Base-by-base conservation (phyloP, 2,888 invertebrate genomes). In the Heliconius erato region DNA sequence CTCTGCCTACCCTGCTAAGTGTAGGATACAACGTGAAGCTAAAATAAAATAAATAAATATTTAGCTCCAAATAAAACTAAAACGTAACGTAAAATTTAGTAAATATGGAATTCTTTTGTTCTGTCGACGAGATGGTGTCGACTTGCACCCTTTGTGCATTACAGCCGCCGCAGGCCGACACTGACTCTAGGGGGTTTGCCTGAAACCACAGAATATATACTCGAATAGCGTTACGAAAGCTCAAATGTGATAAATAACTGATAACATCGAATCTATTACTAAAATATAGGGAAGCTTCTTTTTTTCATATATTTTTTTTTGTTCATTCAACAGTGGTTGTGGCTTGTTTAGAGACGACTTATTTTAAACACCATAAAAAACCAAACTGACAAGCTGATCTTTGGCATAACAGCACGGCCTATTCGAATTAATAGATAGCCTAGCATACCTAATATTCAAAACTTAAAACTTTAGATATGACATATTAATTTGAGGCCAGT, bases 131-230 rank as follows among this genome's bases (percentile, higher is more conserved):
- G 88, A 89, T 88, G 87, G 69, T 88, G 86, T 88, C 88, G 91
- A 91, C 91, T 93, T 91, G 91, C 90, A 91, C 93, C 91, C 94
- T 94, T 94, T 94, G 93, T 92, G 92, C 92, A 94, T 93, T 93
- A 93, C 87, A 84, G 67, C 86, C 85, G 91, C 91, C 89, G 86
- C 88, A 86, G 90, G 92, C 90, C 85, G 84, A 77, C 79, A 80
- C 65, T 71, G 82, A 68, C 82, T 79, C 79, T 80, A 40, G 69
- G 63, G 79, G 81, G 63, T 77, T 65, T n/a, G 74, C 63, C 63
- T 76, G 68, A 26, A 80, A 67, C 78, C 68, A 81, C 81, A 67
- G 49, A 82, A 65, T 11, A 54, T 76, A 67, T 76, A 35, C 35
- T 35, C 35, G 9, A 9, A 79, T 79, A 72, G 72, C 35, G 23